Evolutionary conservation across 2,113 vertebrate genomes (phyloP), one percentile per base, ranked within the genome.

Genomic region (Anguilla japonica): DNA sequence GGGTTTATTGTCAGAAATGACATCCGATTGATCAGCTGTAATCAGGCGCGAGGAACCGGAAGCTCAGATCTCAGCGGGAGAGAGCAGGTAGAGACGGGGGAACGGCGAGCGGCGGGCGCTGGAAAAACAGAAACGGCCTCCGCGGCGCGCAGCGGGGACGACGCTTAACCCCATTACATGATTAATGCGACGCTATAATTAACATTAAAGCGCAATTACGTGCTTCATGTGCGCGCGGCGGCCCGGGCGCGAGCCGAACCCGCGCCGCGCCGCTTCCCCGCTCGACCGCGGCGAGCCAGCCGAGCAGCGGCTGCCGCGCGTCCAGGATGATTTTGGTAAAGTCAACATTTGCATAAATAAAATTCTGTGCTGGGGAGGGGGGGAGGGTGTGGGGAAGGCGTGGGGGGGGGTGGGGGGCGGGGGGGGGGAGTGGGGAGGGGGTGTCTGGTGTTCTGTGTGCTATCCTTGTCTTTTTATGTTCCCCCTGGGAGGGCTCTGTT

Each of bases 291-390:
- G 60, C 60, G 0, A 14, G 43, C 56, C 13, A 60, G 56, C 1
- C 18, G 56, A 15, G 18, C 56, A 14, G 60, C 16, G 8, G 60
- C 60, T 67, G 60, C 60, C 26, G 60, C 13, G 0, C 26, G 13
- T 75, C 84, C 88, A 50, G 67, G 60, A 29, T 83, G 71, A 80
- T 83, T 83, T 84, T 40, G 86, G 86, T 84, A 83, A 83, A 83
- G 79, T 85, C 86, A 88, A 91, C 88, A 89, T 89, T 88, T 86
- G 87, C 87, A 85, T 60, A 29, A 75, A 53, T n/a, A 85, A 84
- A 81, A 78, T 53, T 53, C 43, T 71, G 40, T 43, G 29, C 26
- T 67, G 71, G 26, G n/a, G 7, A 75, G n/a, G 71, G 71, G 57
- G 57, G 4, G 18, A 2, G 57, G 57, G 57, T 60, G 14, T 60